Conservation (phyloP, 2,797 vertebrate species). For the Hybognathus amarus region DNA sequence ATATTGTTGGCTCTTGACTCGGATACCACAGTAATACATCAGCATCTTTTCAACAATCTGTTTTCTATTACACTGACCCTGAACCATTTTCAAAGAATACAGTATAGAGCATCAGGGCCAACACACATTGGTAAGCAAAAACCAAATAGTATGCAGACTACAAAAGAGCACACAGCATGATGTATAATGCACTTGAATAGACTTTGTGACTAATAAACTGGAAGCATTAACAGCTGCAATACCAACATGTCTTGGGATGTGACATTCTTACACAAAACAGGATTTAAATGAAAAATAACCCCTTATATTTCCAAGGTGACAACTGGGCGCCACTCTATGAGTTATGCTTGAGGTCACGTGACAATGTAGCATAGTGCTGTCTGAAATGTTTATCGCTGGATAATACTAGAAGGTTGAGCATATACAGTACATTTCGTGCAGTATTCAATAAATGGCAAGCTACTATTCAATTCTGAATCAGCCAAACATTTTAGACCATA, state of each 20-base stretch:
- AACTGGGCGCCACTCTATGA: neutral
- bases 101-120: neutral
- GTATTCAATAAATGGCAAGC: neutral
- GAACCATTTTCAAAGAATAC: neutral
- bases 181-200: neutral
- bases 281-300: neutral
- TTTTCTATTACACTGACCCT: slow-evolving; percentile 36
- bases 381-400: neutral
- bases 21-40: neutral
- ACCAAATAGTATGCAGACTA: neutral
- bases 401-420: neutral
- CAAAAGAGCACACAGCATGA: neutral
- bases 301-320: neutral
- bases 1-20: slow-evolving; percentile 9
- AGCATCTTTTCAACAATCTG: slow-evolving; percentile 35
- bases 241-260: neutral
- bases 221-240: neutral
- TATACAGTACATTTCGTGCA: neutral
- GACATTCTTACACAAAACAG: neutral
- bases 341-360: neutral
- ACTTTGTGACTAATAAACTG: neutral
- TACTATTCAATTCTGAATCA: neutral
- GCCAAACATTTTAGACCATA: neutral
- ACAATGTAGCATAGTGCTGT: neutral
- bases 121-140: neutral